Base-by-base conservation (phyloP, 2,888 invertebrate species). In the Hybos culiciformis region DNA sequence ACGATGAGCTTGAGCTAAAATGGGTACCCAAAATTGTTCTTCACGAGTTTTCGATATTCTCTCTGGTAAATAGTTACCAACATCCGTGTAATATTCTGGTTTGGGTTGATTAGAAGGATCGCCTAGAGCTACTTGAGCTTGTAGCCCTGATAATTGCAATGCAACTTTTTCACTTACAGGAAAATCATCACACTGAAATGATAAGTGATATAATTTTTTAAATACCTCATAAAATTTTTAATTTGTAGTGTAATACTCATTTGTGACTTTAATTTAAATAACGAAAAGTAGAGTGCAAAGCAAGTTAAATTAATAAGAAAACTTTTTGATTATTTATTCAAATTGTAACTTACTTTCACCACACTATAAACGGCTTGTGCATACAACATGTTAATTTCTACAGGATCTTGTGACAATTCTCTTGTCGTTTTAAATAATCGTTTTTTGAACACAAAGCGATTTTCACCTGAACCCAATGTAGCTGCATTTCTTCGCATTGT, bases 331-430 rank as follows among this genome's bases (percentile, higher is more conserved):
- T 4, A 19, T 34, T 19, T n/a, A 18, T 12, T 2, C 12, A 7
- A 5, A 34, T 15, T 19, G 4, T 14, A 23, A 34, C 43, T 44
- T 70, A 90, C 91, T 77, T 91, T 91, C 4, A 93, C 93, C 38
- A 94, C 91, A 60, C 85, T 84, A 57, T 93, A 85, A 8, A 94
- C 93, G 44, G 92, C 93, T 69, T 94, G 94, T 20, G 93, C 88
- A 64, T 92, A 94, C 5, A 94, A 70, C 60, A 94, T 75, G 55
- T 88, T 91, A 12, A 93, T 87, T 68, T 94, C 93, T 0, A 93
- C 86, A 0, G 93, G 92, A 69, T 94, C 94, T 67, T 91, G 91
- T 7, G 91, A 91, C 41, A 93, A 71, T 63, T 92, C 91, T 31
- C 88, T 74, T 1, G 84, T 85, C 49, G 85, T 83, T 54, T 84